Evolutionary conservation across 2,888 invertebrate species (phyloP).

Genomic region (Brenthis daphne): DNA sequence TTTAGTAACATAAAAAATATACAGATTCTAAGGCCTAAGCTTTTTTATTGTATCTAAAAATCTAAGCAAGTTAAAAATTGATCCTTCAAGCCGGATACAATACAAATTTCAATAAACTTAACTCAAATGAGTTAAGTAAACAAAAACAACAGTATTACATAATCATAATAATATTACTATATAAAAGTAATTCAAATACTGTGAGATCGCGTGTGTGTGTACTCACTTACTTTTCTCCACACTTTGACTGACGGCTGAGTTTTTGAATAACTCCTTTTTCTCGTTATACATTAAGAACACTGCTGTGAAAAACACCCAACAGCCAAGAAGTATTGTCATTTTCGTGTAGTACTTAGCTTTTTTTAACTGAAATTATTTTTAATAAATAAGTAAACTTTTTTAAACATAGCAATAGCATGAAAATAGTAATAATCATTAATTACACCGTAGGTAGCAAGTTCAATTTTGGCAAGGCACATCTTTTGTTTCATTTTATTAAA

Average conservation of each 20-base stretch:
- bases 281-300: conserved; percentile 86
- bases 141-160: too few species aligned
- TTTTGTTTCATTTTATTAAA: too few species aligned
- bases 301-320: conserved; percentile 86
- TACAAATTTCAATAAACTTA: background rate
- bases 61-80: background rate
- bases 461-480: too few species aligned
- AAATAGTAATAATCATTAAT: too few species aligned
- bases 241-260: conserved; percentile 77
- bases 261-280: conserved; percentile 82
- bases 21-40: too few species aligned
- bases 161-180: too few species aligned
- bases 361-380: conserved; percentile 48
- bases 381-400: too few species aligned
- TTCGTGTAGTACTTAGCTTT: conserved; percentile 68
- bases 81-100: background rate
- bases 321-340: conserved; percentile 80
- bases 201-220: background rate
- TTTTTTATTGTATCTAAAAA: too few species aligned
- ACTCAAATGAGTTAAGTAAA: too few species aligned
- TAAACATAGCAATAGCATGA: too few species aligned
- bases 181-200: too few species aligned
- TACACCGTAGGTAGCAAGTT: too few species aligned
- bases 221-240: conserved; percentile 54
- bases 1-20: background rate